Evolutionary conservation across 2,797 vertebrate genomes (phyloP).

Genomic region (Lacerta viridis): DNA sequence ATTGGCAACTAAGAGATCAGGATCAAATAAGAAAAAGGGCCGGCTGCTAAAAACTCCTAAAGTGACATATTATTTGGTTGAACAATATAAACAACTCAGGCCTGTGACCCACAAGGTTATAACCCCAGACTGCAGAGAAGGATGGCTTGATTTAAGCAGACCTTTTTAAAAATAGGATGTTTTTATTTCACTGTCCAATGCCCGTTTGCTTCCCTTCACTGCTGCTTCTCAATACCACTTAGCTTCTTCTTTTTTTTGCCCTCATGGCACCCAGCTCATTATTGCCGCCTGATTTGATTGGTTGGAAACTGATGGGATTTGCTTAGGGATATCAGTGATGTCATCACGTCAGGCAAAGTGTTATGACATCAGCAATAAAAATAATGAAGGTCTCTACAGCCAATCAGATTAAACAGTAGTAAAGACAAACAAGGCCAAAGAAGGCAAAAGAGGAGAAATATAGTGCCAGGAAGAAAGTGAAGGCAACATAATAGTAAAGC

Average conservation of each 20-base stretch:
- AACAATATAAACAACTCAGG: too few relatives aligned
- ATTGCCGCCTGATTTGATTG: not conserved
- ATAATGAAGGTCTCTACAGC: not conserved
- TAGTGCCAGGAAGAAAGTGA: too few relatives aligned
- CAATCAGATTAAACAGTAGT: not conserved
- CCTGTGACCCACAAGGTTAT: too few relatives aligned
- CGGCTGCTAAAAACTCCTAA: too few relatives aligned
- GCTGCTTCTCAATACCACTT: not conserved
- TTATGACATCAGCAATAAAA: not conserved
- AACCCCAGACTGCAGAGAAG: too few relatives aligned
- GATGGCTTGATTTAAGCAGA: too few relatives aligned
- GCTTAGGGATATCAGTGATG: not conserved
- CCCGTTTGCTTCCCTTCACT: not conserved
- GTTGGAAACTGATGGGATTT: not conserved
- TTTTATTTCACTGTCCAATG: too few relatives aligned
- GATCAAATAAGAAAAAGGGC: too few relatives aligned
- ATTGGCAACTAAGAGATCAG: too few relatives aligned
- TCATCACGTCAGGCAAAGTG: not conserved
- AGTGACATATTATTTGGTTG: too few relatives aligned
- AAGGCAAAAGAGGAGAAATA: not conserved
- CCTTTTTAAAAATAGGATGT: too few relatives aligned
- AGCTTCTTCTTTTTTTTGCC: not conserved
- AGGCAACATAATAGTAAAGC: not conserved
- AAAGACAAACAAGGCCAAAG: not conserved
- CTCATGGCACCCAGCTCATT: not conserved